Evolutionary conservation across 1,140 invertebrate species (phyloP), one percentile per base, ranked within the genome.

Genomic region (Littorina saxatilis): DNA sequence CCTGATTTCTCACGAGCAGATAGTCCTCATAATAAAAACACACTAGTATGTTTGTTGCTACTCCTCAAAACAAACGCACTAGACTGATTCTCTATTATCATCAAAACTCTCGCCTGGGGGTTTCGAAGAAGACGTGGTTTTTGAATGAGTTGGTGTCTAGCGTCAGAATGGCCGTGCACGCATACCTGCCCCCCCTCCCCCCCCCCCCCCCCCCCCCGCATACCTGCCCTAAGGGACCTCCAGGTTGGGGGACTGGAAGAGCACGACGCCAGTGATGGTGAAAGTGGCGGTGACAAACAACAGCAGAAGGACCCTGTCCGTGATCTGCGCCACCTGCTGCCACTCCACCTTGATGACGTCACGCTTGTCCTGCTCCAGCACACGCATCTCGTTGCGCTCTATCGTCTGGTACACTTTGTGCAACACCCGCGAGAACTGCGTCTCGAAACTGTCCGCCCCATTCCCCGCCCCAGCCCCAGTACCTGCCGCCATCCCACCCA

Each of bases 281-380:
- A 86, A 50, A 7, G 85, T 86, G 40, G 82, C 66, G 0, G 72
- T 82, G n/a, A 86, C 85, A 37, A 86, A 96, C 96, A 40, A 95
- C 88, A 85, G 94, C 93, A 52, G 96, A 92, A 1, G 96, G 91
- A 70, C 95, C 91, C 96, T 91, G 88, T 95, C 94, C 1, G 95
- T 90, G 1, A 96, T 95, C 43, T 96, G 91, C 0, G 96, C 95
- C 47, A 96, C 94, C 89, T 96, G 95, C 88, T 96, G 96, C 96
- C 96, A 96, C 90, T 96, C 96, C 35, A 95, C 89, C 86, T 95
- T 94, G 73, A 94, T 94, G 75, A 94, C 91, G 83, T 96, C 95
- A 43, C 94, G 92, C 68, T 94, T 90, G 87, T 96, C 95, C 86
- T 96, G 95, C 83, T 96, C 95, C 11, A 93, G 92, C 0, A 95